Base-by-base conservation (phyloP, 2,888 invertebrate species). In the Empis livida region DNA sequence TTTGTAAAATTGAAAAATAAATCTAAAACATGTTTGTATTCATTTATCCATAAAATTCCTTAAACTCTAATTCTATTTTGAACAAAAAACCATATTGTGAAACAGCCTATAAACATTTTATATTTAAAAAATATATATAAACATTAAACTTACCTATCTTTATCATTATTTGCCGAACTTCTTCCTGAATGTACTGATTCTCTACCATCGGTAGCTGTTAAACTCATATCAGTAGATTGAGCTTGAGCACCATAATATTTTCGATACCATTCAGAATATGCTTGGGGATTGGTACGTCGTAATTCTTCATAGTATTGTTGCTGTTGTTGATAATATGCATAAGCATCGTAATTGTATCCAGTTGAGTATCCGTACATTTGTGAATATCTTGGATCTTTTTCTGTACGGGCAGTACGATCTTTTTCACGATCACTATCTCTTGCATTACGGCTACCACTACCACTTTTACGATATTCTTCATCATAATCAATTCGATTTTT, bases 141-240 rank as follows among this genome's bases (percentile, higher is more conserved):
- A 20, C 3, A 20, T 20, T 27, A 8, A 49, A 73, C 73, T 65
- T 71, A 79, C 72, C 80, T 76, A 56, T 77, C 73, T 58, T 75
- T 78, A 40, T 82, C 84, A 64, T 83, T 82, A 48, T 63, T 61
- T 55, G 83, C 79, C 51, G 87, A 87, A 69, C 87, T 87, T 56
- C 86, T 78, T 42, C 88, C 89, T 15, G 88, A 88, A 72, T 87
- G 87, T 46, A 85, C 84, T 57, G 84, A 84, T 52, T 79, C 84
- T 54, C 85, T 75, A 54, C 84, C 85, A 57, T 83, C 84, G 10
- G 41, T 38, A 4, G 32, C 41, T 16, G 40, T 38, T 64, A 6
- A 53, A 48, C n/a, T 57, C 57, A 42, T 60, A 55, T 41, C 61
- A 9, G 39, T 15, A 37, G n/a, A 20, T 14, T 14, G 17, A 10